A percentile compares a stretch with the other conserved stretches of the same genome.
Evolutionary conservation across 2,797 vertebrate species (phyloP).

Genomic region (Lepilemur ruficaudatus): DNA sequence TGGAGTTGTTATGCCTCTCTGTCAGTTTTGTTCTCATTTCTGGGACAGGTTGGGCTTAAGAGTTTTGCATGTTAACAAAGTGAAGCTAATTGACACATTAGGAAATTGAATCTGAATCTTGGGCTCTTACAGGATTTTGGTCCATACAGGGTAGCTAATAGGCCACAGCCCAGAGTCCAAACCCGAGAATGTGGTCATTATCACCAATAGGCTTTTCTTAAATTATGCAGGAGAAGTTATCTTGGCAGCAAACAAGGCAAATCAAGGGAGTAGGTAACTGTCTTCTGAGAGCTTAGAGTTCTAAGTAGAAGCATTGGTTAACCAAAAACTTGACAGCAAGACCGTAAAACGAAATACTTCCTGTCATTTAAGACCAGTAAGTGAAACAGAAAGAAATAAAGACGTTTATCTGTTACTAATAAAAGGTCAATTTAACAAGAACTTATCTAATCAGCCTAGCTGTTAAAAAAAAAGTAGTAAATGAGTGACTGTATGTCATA

Average conservation of each 20-base stretch:
- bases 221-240: neutral
- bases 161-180: neutral
- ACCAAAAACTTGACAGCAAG: neutral
- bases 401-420: neutral
- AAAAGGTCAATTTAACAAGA: neutral
- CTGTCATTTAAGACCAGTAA: neutral
- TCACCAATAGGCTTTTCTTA: neutral
- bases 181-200: neutral
- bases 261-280: neutral
- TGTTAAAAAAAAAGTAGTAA: neutral
- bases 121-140: neutral
- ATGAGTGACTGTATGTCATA: neutral
- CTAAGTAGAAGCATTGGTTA: neutral
- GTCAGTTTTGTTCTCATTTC: neutral
- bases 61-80: neutral
- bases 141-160: neutral
- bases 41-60: neutral
- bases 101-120: neutral
- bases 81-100: neutral
- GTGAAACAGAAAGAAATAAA: slow-evolving; percentile 28
- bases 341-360: neutral
- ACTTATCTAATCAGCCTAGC: neutral
- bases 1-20: neutral
- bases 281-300: neutral
- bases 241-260: neutral